phyloP scores from a whole-genome alignment of 2,113 vertebrate genomes.

The Dromas ardeola region DNA sequence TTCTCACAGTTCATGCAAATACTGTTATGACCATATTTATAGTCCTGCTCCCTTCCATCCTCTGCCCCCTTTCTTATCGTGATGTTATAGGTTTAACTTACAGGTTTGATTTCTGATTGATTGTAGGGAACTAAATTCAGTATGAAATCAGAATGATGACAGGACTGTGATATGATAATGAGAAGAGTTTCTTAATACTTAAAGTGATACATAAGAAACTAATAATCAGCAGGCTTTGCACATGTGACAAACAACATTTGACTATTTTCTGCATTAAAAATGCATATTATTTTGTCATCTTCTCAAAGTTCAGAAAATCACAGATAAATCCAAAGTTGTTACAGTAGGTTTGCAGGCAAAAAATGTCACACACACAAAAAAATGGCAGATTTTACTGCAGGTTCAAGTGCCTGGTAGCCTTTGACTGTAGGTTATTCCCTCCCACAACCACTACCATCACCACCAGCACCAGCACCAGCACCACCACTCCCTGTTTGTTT shows the following conservation, averaged over 20 bases:
- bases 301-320: background rate
- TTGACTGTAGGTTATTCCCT: background rate
- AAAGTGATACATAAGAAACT: background rate
- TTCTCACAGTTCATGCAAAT: background rate
- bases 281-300: background rate
- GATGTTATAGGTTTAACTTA: background rate
- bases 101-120: background rate
- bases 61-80: background rate
- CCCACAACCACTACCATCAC: background rate
- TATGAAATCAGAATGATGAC: background rate
- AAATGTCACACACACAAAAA: background rate
- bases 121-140: background rate
- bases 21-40: background rate
- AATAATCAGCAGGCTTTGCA: background rate
- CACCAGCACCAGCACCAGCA: background rate
- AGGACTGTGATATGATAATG: background rate
- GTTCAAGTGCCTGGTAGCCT: background rate
- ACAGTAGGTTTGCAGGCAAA: background rate
- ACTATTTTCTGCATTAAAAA: background rate
- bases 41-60: background rate
- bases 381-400: background rate
- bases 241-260: background rate
- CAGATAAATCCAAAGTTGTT: background rate
- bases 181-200: background rate
- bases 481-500: background rate